Conservation (phyloP, 2,113 vertebrate species). For the Tapirus terrestris region DNA sequence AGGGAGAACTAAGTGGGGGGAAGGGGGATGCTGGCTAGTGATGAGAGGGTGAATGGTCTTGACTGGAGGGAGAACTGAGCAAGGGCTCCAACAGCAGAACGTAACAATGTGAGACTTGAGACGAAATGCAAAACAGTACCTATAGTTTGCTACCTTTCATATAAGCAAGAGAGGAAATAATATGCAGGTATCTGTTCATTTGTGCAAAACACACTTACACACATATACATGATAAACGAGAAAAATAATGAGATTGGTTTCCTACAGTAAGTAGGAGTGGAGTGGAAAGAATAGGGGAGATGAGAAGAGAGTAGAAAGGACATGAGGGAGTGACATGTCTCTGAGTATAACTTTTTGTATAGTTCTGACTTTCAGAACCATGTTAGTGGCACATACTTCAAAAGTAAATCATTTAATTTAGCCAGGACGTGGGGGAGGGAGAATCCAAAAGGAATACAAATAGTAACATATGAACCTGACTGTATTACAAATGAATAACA, state of each 20-base stretch:
- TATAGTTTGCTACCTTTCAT: neutral
- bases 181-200: neutral
- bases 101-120: neutral
- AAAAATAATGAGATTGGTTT: neutral
- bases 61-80: neutral
- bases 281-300: neutral
- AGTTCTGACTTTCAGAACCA: neutral
- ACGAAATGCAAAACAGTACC: neutral
- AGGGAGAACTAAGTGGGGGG: neutral
- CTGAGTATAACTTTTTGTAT: neutral
- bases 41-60: neutral
- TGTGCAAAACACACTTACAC: neutral
- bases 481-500: neutral
- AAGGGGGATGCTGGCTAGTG: too few relatives aligned
- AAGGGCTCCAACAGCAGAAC: neutral
- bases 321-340: neutral
- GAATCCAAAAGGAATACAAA: neutral
- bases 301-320: neutral
- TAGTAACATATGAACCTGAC: neutral
- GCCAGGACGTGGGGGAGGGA: neutral
- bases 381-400: neutral
- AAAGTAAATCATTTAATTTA: neutral
- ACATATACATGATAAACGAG: neutral
- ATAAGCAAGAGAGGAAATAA: neutral
- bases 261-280: neutral